These are phyloP conservation scores for Mormyrus lacerda DNA, from an alignment of 2,113 vertebrate species.

Conservation along the genomic window DNA sequence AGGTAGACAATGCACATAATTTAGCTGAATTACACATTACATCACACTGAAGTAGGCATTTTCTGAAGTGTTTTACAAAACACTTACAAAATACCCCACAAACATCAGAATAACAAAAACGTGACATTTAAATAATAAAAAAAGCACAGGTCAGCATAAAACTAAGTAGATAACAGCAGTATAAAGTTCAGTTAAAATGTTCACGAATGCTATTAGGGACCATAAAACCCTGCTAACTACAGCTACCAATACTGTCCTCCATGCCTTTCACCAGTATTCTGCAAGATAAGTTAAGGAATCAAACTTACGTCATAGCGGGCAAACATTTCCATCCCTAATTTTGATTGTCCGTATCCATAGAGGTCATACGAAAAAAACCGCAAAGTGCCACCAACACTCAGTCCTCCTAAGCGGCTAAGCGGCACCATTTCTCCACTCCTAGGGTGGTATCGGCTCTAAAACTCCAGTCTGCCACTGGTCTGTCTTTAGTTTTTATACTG, in stretches of 20 bases:
- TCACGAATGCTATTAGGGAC: not conserved
- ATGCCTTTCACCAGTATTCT: not conserved
- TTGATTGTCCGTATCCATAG: conserved; percentile 13
- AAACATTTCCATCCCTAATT: conserved; percentile 6
- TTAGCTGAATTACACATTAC: not conserved
- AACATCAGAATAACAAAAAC: not conserved
- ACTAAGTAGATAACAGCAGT: not conserved
- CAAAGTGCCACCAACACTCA: conserved; percentile 35
- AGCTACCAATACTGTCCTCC: not conserved
- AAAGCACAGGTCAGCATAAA: not conserved
- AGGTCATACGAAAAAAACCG: conserved; percentile 25
- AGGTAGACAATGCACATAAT: not conserved
- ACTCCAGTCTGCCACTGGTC: conserved; percentile 50
- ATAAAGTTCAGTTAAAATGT: not conserved
- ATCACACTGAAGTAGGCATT: not conserved
- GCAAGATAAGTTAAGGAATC: not conserved
- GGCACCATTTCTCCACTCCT: conserved; percentile 20
- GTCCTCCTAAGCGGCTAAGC: conserved; percentile 16
- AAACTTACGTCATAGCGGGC: conserved; percentile 19
- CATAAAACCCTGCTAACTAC: not conserved
- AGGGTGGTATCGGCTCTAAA: conserved; percentile 58
- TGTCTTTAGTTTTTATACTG: conserved; percentile 75
- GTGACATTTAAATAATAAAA: not conserved
- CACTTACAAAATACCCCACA: not conserved
- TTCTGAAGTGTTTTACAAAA: not conserved